Base-by-base conservation (phyloP, 2,888 invertebrate genomes). In the Acronicta aceris region DNA sequence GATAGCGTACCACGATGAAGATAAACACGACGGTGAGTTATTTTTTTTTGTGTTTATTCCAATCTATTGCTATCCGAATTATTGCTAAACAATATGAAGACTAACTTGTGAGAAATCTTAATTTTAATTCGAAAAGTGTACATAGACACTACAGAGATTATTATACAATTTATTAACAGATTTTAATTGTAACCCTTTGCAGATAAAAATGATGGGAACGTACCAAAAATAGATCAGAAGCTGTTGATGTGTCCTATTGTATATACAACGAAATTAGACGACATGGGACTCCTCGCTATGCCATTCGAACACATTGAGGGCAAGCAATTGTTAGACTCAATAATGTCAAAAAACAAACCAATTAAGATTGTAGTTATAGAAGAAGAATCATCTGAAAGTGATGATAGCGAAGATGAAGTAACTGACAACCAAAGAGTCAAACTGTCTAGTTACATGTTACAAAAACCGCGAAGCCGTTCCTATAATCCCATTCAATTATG, bases 401-500 rank as follows among this genome's bases (percentile, higher is more conserved):
- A 57, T 47, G 58, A 66, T 30, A 62, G 78, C n/a, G 59, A 71
- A 4, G 73, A 78, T 21, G 50, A 64, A 30, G 63, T 82, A 45
- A 59, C 70, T 25, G 81, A 86, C 6, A 65, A 65, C 40, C 68
- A 74, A 48, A 84, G 61, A 73, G 79, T 93, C 1, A 88, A 88
- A 72, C 38, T 70, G 25, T 79, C 87, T 0, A 93, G 89, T 76
- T 80, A 81, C 60, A 71, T 93, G 48, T 78, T 93, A 33, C 82
- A 87, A 74, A 94, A 93, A 79, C 93, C 92, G 1, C 83, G 77
- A 66, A 78, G 80, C 54, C 85, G 87, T n/a, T 79, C 59, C 2
- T 94, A 94, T 49, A 86, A 89, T 69, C 89, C 90, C 0, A 88
- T 92, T 75, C 82, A 88, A 38, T 55, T 94, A 5, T 92, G 92